A percentile compares a stretch with the other conserved stretches of the same genome.
phyloP scores from a whole-genome alignment of 2,113 vertebrate species.

The Vidua chalybeata region DNA sequence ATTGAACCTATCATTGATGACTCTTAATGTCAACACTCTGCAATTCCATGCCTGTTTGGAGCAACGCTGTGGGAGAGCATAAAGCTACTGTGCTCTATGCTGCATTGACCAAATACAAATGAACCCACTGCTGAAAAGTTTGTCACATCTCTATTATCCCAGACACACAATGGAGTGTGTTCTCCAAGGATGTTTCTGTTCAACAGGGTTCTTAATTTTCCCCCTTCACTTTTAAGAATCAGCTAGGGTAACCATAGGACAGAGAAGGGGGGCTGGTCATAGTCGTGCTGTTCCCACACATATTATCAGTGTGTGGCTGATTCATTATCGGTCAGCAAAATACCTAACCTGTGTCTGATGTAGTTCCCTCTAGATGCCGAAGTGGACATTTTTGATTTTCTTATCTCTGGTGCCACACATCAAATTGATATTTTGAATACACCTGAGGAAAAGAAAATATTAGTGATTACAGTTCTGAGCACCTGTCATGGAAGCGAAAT shows the following conservation, averaged over 20 bases:
- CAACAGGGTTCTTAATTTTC: background rate
- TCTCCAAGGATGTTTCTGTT: background rate
- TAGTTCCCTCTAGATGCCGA: background rate
- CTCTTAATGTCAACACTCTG: background rate
- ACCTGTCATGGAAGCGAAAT: background rate
- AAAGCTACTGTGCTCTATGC: accelerated
- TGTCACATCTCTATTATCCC: background rate
- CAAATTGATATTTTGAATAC: background rate
- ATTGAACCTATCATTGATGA: background rate
- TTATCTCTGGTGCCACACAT: background rate
- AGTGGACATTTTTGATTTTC: background rate
- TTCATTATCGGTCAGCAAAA: background rate
- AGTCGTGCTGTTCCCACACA: background rate
- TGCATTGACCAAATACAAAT: accelerated
- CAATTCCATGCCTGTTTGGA: background rate
- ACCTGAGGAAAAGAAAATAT: background rate
- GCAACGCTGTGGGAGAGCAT: accelerated
- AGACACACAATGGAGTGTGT: background rate
- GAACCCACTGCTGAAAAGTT: background rate
- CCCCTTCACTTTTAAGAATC: background rate
- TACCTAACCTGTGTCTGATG: background rate
- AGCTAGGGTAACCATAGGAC: background rate
- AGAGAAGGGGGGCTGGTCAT: background rate
- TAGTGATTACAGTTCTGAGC: background rate
- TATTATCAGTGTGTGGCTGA: background rate